A percentile compares a stretch with the other conserved stretches of the same genome.
These are phyloP conservation scores for Neodiprion lecontei DNA, from an alignment of 1,140 invertebrate species.

Conservation along the genomic window DNA sequence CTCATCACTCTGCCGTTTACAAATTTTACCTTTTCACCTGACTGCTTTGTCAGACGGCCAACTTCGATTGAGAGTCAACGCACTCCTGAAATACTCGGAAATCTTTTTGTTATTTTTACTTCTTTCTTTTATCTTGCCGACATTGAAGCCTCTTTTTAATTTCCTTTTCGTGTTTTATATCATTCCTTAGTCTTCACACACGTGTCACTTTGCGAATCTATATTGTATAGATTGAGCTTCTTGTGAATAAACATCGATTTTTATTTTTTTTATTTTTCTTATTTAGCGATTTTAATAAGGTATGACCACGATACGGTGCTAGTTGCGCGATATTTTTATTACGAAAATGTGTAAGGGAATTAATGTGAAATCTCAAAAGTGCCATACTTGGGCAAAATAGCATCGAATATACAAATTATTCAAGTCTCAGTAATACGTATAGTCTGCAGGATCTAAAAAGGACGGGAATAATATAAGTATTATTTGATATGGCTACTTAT, in stretches of 20 bases:
- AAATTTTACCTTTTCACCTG: constrained; percentile 11
- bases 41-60: constrained; percentile 7
- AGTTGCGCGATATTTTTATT: too few species aligned
- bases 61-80: constrained; percentile 4
- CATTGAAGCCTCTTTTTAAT: not conserved
- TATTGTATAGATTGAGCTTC: not conserved
- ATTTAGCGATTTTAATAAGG: not conserved
- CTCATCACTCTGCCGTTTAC: constrained; percentile 10
- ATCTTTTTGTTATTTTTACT: not conserved
- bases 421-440: too few species aligned
- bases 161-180: too few species aligned
- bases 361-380: too few species aligned
- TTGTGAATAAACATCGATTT: not conserved
- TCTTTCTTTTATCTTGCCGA: not conserved
- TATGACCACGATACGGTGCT: not conserved
- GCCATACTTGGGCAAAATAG: too few species aligned
- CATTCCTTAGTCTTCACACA: too few species aligned
- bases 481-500: not conserved
- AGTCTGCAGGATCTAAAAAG: too few species aligned
- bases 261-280: not conserved
- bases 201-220: not conserved
- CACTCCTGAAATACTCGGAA: not conserved
- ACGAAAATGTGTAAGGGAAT: too few species aligned
- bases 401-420: too few species aligned
- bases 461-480: too few species aligned